Percentiles rank a stretch among this genome's conserved stretches.
phyloP scores from a whole-genome alignment of 2,888 invertebrate species.

The Malthinus flaveolus region DNA sequence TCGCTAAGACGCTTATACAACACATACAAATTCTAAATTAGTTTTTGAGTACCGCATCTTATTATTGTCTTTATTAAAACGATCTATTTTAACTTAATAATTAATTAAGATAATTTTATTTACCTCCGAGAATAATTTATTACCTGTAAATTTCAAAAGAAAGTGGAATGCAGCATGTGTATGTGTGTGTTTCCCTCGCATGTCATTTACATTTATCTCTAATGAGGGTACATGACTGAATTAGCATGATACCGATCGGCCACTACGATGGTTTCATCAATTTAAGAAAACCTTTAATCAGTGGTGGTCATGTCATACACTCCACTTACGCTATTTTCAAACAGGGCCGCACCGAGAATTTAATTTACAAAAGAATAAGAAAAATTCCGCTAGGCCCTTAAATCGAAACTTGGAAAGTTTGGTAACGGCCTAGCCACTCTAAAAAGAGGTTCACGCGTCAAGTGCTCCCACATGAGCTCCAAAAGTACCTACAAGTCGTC shows the following conservation, averaged over 20 bases:
- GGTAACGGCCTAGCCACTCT: no score
- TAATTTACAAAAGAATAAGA: no score
- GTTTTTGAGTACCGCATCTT: slow-evolving; percentile 38
- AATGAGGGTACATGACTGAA: slow-evolving; percentile 44
- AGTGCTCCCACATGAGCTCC: no score
- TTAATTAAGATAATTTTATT: no score
- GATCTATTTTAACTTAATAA: background rate
- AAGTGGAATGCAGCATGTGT: slow-evolving; percentile 27
- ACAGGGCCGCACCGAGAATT: slow-evolving; percentile 16
- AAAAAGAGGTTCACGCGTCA: no score
- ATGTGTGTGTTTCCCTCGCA: slow-evolving; percentile 25
- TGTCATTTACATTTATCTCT: slow-evolving; percentile 46
- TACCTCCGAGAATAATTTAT: no score
- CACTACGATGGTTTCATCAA: slow-evolving; percentile 32
- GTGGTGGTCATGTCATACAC: slow-evolving; percentile 37
- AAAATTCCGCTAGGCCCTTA: no score
- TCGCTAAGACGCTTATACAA: slow-evolving; percentile 47
- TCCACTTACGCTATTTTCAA: slow-evolving; percentile 25
- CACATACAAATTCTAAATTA: slow-evolving; percentile 56
- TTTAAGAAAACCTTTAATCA: slow-evolving; percentile 33
- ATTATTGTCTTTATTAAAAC: slow-evolving; percentile 24
- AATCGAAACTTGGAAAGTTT: no score
- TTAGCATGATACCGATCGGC: slow-evolving; percentile 46
- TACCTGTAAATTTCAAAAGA: slow-evolving; percentile 19
- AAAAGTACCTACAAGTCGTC: no score